Base-by-base conservation (phyloP, 2,113 vertebrate genomes). In the Petrocephalus zakoni region DNA sequence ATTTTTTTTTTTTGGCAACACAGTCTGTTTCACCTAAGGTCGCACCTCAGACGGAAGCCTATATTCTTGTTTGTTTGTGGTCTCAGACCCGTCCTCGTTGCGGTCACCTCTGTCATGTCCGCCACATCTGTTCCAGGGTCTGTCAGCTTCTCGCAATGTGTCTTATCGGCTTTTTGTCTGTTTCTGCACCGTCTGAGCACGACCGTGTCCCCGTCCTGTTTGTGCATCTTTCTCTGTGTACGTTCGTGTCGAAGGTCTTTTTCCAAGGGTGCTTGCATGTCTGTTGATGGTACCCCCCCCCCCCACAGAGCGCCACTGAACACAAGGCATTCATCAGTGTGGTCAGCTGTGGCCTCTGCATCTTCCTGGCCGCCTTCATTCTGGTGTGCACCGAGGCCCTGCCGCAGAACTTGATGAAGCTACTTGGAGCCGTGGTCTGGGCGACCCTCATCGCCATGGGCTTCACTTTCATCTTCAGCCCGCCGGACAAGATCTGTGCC, bases 371-470 rank as follows among this genome's bases (percentile, higher is more conserved):
- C 4, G 94, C 98, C 88, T 98, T 95, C 6, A 61, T 96, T 46
- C 95, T 99, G 92, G 94, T 98, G 46, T 99, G 96, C 0, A 91
- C 93, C 0, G 97, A 98, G 51, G 94, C 95, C 25, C 94, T 98
- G 0, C 93, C 96, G 2, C 96, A 95, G 89, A 95, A 94, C 56
- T 97, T 97, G 96, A 96, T 98, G 10, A 92, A 51, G 0, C 88
- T 95, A 1, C 94, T 97, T 46, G 97, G 97, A 0, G 90, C 97
- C 11, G 88, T 94, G 10, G 94, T 96, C 55, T 99, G 98, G 97
- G 91, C 94, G 91, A 97, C 97, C 89, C 96, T 99, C 86, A 88
- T 98, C 93, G 92, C 93, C 0, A 93, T 99, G 91, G 98, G 96
- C 91, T 98, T 95, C 0, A 94, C 97, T 7, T 96, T 98, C 90